A percentile compares a stretch with the other conserved stretches of the same genome.
These are phyloP conservation scores for Drosophila parthenogenetica DNA, from an alignment of 2,888 invertebrate genomes.

Conservation along the genomic window DNA sequence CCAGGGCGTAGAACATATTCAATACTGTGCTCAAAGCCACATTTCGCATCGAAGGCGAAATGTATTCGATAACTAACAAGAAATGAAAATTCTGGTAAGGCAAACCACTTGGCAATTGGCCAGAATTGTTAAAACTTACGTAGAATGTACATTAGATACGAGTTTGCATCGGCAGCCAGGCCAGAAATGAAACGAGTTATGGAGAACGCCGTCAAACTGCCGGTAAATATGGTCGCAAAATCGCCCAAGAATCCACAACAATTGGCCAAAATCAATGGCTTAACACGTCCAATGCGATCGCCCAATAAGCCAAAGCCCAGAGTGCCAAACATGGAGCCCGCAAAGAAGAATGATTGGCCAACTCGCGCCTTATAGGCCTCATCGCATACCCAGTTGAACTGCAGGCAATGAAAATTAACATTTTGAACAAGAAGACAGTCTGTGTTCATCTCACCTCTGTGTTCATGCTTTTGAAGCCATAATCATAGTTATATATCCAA, in stretches of 20 bases:
- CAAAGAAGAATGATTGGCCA: constrained; percentile 87
- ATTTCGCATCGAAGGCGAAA: constrained; percentile 86
- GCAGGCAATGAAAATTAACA: background rate
- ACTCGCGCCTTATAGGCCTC: constrained; percentile 86
- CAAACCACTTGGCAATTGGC: constrained; percentile 3
- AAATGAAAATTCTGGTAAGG: too few species aligned
- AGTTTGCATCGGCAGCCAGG: constrained; percentile 86
- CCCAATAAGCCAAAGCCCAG: constrained; percentile 86
- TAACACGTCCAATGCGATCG: constrained; percentile 86
- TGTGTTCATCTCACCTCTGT: constrained; percentile 86
- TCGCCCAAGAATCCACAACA: constrained; percentile 86
- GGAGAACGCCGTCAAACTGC: constrained; percentile 85
- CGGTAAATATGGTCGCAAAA: constrained; percentile 85
- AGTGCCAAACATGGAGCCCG: constrained; percentile 87
- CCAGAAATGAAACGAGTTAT: constrained; percentile 87
- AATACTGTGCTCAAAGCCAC: constrained; percentile 86
- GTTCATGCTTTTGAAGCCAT: constrained; percentile 87
- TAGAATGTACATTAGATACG: constrained; percentile 87
- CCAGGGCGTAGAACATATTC: constrained; percentile 86
- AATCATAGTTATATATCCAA: constrained; percentile 87
- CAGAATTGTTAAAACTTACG: constrained; percentile 75
- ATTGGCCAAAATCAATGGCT: constrained; percentile 86
- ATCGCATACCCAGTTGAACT: constrained; percentile 87
- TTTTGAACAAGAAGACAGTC: background rate
- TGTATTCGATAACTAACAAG: constrained; percentile 86